Evolutionary conservation across 2,113 vertebrate genomes (phyloP).

Genomic region (Salvator merianae): DNA sequence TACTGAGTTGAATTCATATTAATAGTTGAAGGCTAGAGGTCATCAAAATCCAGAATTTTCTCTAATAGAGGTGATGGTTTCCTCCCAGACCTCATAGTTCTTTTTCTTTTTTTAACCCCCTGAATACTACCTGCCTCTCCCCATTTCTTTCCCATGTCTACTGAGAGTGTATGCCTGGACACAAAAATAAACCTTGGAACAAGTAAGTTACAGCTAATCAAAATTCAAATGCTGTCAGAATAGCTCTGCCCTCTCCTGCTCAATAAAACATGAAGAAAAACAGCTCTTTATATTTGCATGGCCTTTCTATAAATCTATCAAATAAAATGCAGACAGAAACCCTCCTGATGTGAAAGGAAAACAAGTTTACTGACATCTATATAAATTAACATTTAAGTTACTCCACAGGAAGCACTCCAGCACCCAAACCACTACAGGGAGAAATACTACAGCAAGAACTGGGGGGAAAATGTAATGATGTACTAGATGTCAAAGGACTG

Average conservation of each 20-base stretch:
- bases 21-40: no score
- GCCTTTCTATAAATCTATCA: constrained; percentile 66
- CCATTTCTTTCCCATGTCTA: no score
- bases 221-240: constrained; percentile 69
- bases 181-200: constrained; percentile 67
- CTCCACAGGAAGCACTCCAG: constrained; percentile 60
- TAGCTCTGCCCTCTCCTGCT: constrained; percentile 63
- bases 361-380: constrained; percentile 61
- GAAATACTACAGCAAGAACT: constrained; percentile 43
- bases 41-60: no score
- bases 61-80: no score
- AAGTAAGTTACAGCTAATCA: constrained; percentile 59
- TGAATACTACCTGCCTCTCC: no score
- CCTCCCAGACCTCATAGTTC: no score
- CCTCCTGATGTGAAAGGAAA: constrained; percentile 58
- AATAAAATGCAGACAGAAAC: constrained; percentile 46
- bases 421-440: constrained; percentile 55
- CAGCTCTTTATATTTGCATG: constrained; percentile 67
- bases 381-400: constrained; percentile 66
- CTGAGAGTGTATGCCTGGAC: not conserved
- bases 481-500: constrained; percentile 57
- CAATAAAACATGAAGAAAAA: constrained; percentile 72
- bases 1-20: no score
- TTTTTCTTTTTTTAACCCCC: no score
- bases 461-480: constrained; percentile 52